Evolutionary conservation across 2,113 vertebrate species (phyloP).

Genomic region (Struthio camelus): DNA sequence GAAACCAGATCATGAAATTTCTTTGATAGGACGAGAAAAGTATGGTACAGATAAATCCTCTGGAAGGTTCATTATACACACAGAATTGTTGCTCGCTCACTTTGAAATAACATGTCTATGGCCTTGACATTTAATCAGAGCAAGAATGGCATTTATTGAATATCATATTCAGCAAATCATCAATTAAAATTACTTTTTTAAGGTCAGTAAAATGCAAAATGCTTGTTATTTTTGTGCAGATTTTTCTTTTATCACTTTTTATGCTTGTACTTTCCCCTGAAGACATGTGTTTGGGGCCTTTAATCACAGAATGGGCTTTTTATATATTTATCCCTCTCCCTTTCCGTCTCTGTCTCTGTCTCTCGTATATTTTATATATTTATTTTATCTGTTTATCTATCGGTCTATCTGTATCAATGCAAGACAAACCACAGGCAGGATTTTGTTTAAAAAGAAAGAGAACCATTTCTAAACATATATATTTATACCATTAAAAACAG

Average conservation of each 20-base stretch:
- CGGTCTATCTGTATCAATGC: neutral
- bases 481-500: neutral
- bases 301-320: neutral
- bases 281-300: neutral
- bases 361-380: neutral
- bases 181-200: slow-evolving; percentile 37
- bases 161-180: slow-evolving; percentile 29
- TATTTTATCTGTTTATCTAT: neutral
- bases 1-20: neutral
- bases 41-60: neutral
- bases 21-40: neutral
- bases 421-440: neutral
- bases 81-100: slow-evolving; percentile 43
- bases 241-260: slow-evolving; percentile 10
- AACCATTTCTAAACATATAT: neutral
- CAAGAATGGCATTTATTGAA: slow-evolving; percentile 53
- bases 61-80: slow-evolving; percentile 19
- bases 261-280: slow-evolving; percentile 1
- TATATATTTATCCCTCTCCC: neutral
- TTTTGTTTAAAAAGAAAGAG: neutral
- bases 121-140: slow-evolving; percentile 71
- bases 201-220: slow-evolving; percentile 39
- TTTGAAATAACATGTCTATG: slow-evolving; percentile 55
- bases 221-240: neutral
- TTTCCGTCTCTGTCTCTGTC: neutral